Evolutionary conservation across 2,888 invertebrate genomes (phyloP), one percentile per base, ranked within the genome.

Genomic region (Cheilosia soror): DNA sequence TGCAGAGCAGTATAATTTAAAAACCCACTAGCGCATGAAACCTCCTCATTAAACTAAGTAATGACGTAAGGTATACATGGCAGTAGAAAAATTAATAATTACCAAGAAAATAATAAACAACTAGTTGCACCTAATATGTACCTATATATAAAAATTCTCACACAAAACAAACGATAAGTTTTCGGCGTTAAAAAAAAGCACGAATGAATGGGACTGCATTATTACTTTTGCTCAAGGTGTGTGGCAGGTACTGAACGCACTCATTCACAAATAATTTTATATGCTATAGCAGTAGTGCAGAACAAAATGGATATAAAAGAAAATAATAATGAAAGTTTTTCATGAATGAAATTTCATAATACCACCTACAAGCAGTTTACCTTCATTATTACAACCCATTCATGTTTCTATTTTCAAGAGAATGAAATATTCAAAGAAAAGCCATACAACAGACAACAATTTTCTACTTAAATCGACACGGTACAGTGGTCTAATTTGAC

Each of bases 21-120:
- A 84, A 47, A 37, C 71, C 58, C 53, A 65, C 63, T 68, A 42
- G 37, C 75, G 80, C 69, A 84, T 75, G 79, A 47, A 75, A 69
- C 73, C 57, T 66, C 29, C 75, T 80, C 84, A 84, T 84, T 84
- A 84, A 75, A 84, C 84, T 79, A 76, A 80, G 80, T 84, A 84
- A 84, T 84, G 69, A 76, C 75, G 84, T 84, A 80, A 37, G 37
- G 11, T 37, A 37, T 37, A 80, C 62, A 33, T 11, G n/a, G 65
- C 27, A 72, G 20, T 11, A 27, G 20, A 20, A 51, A 58, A 31
- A 65, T 31, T 7, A 69, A 78, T 68, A 83, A 83, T 73, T 63
- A 57, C 65, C 51, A 71, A 75, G 57, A 76, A 84, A 79, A 71
- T 60, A 58, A 65, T 51, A 31, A 80, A 58, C 60, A 53, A 78